These are phyloP conservation scores for Alouatta palliata DNA, from an alignment of 2,113 vertebrate genomes.

Conservation along the genomic window DNA sequence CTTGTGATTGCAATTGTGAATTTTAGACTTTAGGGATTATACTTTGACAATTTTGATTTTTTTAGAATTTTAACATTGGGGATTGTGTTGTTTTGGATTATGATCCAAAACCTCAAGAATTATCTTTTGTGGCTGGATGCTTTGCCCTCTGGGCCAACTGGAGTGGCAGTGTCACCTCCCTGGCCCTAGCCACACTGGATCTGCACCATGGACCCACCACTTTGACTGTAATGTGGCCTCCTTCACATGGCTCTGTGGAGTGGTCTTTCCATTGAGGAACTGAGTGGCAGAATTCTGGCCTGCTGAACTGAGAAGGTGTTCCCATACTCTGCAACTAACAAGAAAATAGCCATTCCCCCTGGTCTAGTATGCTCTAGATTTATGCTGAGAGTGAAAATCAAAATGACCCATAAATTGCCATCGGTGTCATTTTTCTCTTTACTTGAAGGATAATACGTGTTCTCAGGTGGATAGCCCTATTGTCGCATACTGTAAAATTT, in stretches of 20 bases:
- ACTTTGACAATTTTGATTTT: neutral
- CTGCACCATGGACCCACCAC: neutral
- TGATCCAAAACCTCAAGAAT: neutral
- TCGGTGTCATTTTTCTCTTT: neutral
- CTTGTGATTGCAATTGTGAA: neutral
- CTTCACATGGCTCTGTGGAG: too few relatives aligned
- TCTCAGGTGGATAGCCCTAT: neutral
- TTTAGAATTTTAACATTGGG: neutral
- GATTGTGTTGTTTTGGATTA: neutral
- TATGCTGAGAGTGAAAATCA: neutral
- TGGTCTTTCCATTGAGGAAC: neutral
- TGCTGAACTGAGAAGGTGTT: neutral
- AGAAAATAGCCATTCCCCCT: neutral
- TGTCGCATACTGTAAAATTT: neutral
- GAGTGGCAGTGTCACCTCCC: too few relatives aligned
- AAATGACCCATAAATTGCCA: neutral
- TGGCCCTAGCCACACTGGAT: neutral
- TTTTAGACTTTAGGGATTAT: neutral
- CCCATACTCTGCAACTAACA: neutral
- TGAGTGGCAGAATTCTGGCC: neutral
- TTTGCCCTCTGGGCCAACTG: neutral
- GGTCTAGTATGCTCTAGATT: neutral
- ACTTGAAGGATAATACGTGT: neutral
- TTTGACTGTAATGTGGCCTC: neutral
- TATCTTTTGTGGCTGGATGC: neutral